These are phyloP conservation scores for Bemisia tabaci DNA, from an alignment of 1,140 invertebrate genomes.

Conservation along the genomic window DNA sequence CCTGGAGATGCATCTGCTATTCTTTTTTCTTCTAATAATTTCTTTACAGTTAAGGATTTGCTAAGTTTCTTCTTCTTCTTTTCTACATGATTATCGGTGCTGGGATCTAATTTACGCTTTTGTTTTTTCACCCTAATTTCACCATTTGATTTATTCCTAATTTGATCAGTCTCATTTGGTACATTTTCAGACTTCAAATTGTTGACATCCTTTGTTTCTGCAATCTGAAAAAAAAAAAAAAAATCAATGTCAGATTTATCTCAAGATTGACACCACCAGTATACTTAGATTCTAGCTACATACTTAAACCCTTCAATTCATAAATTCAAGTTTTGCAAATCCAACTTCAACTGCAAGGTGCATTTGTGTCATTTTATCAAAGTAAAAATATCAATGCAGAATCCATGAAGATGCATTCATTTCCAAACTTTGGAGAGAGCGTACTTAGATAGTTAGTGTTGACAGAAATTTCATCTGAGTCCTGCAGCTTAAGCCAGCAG, in stretches of 20 bases:
- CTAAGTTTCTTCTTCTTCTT: conserved; percentile 25
- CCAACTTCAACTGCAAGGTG: too few relatives aligned
- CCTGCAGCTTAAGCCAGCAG: too few relatives aligned
- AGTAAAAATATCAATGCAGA: too few relatives aligned
- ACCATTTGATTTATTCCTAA: not conserved
- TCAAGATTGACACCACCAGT: too few relatives aligned
- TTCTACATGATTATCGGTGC: not conserved
- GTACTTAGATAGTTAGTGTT: too few relatives aligned
- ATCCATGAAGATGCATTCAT: too few relatives aligned
- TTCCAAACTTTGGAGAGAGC: too few relatives aligned
- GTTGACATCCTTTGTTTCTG: not conserved
- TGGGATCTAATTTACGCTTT: not conserved
- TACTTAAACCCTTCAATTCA: too few relatives aligned
- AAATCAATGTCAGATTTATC: not conserved
- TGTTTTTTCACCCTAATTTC: conserved; percentile 1
- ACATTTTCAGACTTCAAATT: not conserved
- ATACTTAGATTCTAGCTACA: too few relatives aligned
- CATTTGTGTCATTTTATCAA: too few relatives aligned
- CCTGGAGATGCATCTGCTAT: conserved; percentile 1
- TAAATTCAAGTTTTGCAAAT: too few relatives aligned
- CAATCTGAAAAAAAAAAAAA: not conserved
- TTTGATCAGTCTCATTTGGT: not conserved
- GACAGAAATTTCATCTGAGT: too few relatives aligned
- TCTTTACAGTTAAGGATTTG: conserved; percentile 18
- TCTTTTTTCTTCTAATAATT: conserved; percentile 23